These are phyloP conservation scores for Scytalopus superciliaris DNA, from an alignment of 2,113 vertebrate genomes.

Conservation along the genomic window DNA sequence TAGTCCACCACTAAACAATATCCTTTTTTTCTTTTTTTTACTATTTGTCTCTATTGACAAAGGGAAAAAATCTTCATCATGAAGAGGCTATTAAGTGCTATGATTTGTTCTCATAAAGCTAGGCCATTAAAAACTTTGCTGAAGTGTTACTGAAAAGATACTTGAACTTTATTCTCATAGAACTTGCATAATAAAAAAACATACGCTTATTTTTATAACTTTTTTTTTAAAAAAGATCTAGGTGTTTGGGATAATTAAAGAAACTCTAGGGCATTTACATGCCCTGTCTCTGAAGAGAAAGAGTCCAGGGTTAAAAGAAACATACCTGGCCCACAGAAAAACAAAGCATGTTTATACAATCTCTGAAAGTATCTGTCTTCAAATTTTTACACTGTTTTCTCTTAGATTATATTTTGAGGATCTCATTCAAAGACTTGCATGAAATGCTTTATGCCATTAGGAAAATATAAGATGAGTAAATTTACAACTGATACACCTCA, in stretches of 20 bases:
- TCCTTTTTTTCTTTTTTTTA: background rate
- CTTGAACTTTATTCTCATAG: background rate
- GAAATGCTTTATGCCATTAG: fast-evolving
- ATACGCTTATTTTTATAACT: background rate
- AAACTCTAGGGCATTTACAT: background rate
- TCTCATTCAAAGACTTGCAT: background rate
- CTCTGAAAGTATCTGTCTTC: background rate
- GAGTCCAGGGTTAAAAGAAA: background rate
- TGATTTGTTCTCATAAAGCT: background rate
- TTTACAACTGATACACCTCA: background rate
- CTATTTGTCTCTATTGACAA: background rate
- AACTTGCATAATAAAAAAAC: background rate
- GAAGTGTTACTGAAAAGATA: background rate
- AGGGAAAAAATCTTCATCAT: background rate
- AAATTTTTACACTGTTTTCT: background rate
- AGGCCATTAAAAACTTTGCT: background rate
- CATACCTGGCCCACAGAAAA: background rate
- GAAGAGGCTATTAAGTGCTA: background rate
- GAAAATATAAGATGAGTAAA: background rate
- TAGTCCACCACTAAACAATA: background rate
- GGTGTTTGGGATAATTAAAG: background rate
- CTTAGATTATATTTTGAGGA: background rate
- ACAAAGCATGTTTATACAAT: background rate
- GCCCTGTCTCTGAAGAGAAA: background rate
- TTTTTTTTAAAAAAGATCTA: too few species aligned